Percentiles rank a stretch among this genome's conserved stretches.
Conservation (phyloP, 2,113 vertebrate species). For the Notothenia rossii region DNA sequence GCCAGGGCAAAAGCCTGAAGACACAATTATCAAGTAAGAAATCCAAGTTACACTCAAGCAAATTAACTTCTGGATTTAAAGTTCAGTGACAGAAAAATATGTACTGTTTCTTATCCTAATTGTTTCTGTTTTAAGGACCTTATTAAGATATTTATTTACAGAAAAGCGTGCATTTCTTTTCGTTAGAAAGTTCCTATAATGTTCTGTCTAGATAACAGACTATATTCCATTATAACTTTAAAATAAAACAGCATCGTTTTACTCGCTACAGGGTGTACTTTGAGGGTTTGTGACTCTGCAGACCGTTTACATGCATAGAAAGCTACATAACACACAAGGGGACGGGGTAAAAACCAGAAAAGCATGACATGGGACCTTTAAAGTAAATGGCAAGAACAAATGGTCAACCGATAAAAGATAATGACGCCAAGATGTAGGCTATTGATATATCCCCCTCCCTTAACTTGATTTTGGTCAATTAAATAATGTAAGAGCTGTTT, state of each 20-base stretch:
- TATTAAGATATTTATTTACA: background rate
- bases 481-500: slow-evolving; percentile 87
- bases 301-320: no score
- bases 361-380: no score
- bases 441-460: background rate
- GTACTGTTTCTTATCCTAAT: background rate
- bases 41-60: background rate
- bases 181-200: background rate
- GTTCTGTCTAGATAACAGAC: background rate
- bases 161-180: background rate
- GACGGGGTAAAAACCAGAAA: no score
- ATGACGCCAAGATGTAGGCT: no score
- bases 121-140: background rate
- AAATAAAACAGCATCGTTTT: no score
- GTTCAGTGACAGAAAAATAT: background rate
- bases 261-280: no score
- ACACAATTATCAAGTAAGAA: slow-evolving; percentile 11
- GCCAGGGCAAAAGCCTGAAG: slow-evolving; percentile 8
- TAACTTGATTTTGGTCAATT: slow-evolving; percentile 87
- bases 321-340: no score
- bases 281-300: no score
- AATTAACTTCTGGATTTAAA: background rate
- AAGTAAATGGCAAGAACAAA: no score
- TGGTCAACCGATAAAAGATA: no score
- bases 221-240: no score